Base-by-base conservation (phyloP, 92 coral and sea anemone genomes). In the Porites cylindrica region DNA sequence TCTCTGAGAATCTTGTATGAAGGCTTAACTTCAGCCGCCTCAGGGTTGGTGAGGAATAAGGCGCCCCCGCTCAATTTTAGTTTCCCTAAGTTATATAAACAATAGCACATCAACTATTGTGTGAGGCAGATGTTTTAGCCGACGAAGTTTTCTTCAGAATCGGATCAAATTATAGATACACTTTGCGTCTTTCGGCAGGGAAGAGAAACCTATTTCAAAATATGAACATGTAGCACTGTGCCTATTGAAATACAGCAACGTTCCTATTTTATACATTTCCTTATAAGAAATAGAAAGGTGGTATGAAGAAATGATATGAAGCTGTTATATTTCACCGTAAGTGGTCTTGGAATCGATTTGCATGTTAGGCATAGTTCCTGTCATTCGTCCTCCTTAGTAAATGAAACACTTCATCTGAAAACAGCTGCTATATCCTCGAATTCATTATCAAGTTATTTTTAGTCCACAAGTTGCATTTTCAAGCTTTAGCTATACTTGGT, bases 41-140 rank as follows among this genome's bases (percentile, higher is more conserved):
- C 6, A 38, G 47, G 63, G 43, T 10, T 63, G 62, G 58, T 59
- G 64, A 14, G 21, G 23, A 62, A 61, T 74, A 10, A 60, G 9
- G 47, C 71, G 18, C 77, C 20, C 58, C 72, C 50, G 69, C 86
- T 59, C 59, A 71, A 58, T 18, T 63, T 75, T 50, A 56, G 61
- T 75, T 74, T 54, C 59, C 17, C 32, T 50, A 47, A 82, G 78
- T 63, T 72, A 63, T 66, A 64, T 71, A 65, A 83, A 83, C 87
- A 83, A 62, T 60, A 73, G 81, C 80, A 14, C 77, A 61, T 72
- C 71, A 72, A 20, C 63, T 72, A 83, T 19, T 74, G 80, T 83
- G 66, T 21, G 51, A 3, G 72, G 87, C 87, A 83, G 87, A 83
- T 83, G 87, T 83, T 83, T 77, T 14, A 54, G 18, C 13, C 8